Base-by-base conservation (phyloP, 2,113 vertebrate species). In the Coreoperca whiteheadi region DNA sequence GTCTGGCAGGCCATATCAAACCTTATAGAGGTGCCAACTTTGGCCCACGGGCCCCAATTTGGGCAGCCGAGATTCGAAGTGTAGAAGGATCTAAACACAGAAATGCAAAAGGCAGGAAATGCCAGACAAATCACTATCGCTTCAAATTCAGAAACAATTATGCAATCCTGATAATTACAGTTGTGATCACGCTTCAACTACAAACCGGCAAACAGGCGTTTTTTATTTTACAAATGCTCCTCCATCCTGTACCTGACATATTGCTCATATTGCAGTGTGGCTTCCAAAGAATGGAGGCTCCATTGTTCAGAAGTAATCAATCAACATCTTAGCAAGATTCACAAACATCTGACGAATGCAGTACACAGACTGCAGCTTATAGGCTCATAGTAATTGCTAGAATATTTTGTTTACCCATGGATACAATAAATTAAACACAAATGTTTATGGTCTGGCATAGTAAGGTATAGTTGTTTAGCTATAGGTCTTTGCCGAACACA, bases 311-410 rank as follows among this genome's bases (percentile, higher is more conserved):
- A 20, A 60, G 25, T 63, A 67, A 54, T 60, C 34, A 11, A 71
- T 30, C 61, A 72, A 80, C 61, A 41, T 81, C 46, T 37, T 9
- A 20, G 20, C 23, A 10, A 56, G 8, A 60, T 67, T 39, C 54
- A 67, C 67, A 77, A 72, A 59, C 59, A 41, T 61, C 48, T 64
- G 20, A 28, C 8, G 41, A 72, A 81, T 37, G 54, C 54, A 16
- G 43, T 0, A 32, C 16, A n/a, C 39, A 8, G 4, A 32, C 43
- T 59, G n/a, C 37, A 28, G 20, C 1, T 21, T 8, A 21, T 3
- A 23, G 21, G 34, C 14, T 25, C n/a, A 23, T 16, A 39, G n/a
- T 21, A 51, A 46, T 2, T 32, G 20, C 12, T 32, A 7, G 15
- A 63, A 34, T 6, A 43, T 53, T 39, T 41, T 15, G n/a, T 57